Evolutionary conservation across 2,888 invertebrate genomes (phyloP).

Genomic region (Ceramica pisi): DNA sequence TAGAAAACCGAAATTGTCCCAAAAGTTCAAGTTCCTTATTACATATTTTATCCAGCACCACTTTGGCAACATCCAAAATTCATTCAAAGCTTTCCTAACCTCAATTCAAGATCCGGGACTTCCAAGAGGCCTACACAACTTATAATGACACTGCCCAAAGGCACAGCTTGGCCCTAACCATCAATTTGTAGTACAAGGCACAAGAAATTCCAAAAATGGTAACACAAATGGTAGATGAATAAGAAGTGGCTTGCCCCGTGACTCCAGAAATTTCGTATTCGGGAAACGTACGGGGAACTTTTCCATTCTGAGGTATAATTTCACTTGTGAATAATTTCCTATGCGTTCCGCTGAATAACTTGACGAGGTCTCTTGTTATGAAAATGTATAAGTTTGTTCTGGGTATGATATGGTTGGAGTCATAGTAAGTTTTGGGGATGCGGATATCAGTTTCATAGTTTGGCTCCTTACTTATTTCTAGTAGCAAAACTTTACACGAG

Average conservation of each 20-base stretch:
- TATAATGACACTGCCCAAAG: slow-evolving; percentile 41
- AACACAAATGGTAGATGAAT: slow-evolving; percentile 66
- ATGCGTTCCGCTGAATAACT: slow-evolving; percentile 70
- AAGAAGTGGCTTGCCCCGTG: slow-evolving; percentile 63
- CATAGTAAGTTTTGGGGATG: slow-evolving; percentile 28
- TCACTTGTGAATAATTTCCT: slow-evolving; percentile 75
- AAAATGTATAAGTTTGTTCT: slow-evolving; percentile 64
- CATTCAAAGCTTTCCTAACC: slow-evolving; percentile 35
- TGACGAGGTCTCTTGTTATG: slow-evolving; percentile 69
- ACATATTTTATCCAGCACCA: slow-evolving; percentile 44
- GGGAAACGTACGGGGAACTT: slow-evolving; percentile 66
- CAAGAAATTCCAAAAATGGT: slow-evolving; percentile 60
- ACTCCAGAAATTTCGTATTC: slow-evolving; percentile 65
- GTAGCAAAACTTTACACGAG: not conserved
- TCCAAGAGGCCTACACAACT: slow-evolving; percentile 33
- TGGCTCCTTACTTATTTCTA: slow-evolving; percentile 11
- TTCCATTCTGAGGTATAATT: slow-evolving; percentile 74
- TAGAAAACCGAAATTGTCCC: slow-evolving; percentile 32
- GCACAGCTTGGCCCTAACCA: slow-evolving; percentile 56
- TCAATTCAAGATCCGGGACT: slow-evolving; percentile 21
- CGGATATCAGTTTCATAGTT: slow-evolving; percentile 25
- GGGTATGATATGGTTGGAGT: slow-evolving; percentile 58
- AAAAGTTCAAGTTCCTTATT: slow-evolving; percentile 34
- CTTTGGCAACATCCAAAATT: slow-evolving; percentile 49
- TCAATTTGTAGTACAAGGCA: slow-evolving; percentile 61